phyloP scores from a whole-genome alignment of 2,797 vertebrate species.

The Bucorvus abyssinicus region DNA sequence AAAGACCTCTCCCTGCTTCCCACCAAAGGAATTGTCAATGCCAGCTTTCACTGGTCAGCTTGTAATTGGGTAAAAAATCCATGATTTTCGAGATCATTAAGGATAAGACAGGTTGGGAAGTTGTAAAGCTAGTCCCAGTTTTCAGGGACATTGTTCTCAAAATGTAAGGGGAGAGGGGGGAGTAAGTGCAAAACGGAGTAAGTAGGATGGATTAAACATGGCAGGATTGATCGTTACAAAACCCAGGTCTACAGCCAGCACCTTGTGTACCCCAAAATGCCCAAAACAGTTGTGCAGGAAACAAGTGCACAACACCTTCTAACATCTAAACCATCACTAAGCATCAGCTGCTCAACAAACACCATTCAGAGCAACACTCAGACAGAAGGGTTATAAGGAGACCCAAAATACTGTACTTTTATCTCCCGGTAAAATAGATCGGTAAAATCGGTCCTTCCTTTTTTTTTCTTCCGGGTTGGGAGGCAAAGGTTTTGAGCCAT shows the following conservation, averaged over 20 bases:
- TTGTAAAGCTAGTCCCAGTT: neutral
- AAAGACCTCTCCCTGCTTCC: neutral
- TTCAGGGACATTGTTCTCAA: neutral
- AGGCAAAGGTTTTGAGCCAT: slow-evolving; percentile 93
- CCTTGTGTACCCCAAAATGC: neutral
- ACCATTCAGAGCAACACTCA: neutral
- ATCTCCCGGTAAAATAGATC: slow-evolving; percentile 91
- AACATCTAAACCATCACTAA: neutral
- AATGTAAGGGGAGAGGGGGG: neutral
- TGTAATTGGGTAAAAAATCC: neutral
- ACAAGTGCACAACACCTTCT: neutral
- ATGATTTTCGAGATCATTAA: neutral
- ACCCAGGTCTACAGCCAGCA: neutral
- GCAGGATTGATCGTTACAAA: neutral
- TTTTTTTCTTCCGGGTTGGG: slow-evolving; percentile 96
- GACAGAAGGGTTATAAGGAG: neutral
- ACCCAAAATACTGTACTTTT: slow-evolving; percentile 81
- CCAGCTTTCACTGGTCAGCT: neutral
- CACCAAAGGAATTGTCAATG: neutral
- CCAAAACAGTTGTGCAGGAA: neutral
- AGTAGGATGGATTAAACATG: neutral
- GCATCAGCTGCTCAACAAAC: neutral
- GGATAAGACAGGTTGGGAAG: neutral
- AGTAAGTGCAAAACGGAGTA: neutral
- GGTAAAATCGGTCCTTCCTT: slow-evolving; percentile 88